Evolutionary conservation across 2,797 vertebrate species (phyloP).

Genomic region (Adelosebastes latens): DNA sequence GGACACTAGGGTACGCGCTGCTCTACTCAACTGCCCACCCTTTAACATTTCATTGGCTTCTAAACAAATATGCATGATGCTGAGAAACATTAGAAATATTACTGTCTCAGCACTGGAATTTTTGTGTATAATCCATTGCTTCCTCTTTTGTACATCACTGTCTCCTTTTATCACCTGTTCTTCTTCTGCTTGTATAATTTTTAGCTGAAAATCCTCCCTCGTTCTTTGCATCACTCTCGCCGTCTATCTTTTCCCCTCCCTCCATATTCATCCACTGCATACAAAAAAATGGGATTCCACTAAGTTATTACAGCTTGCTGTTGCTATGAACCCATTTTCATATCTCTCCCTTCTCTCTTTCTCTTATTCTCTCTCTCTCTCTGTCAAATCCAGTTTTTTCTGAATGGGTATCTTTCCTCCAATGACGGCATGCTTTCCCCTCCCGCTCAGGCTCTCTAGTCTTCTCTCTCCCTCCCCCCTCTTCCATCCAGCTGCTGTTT

Average conservation of each 20-base stretch:
- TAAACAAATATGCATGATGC: neutral
- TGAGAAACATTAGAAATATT: neutral
- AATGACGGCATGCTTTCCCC: constrained; percentile 44
- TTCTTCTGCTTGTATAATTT: neutral
- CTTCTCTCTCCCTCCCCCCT: constrained; percentile 11
- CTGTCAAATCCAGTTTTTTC: constrained; percentile 18
- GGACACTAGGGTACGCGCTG: accelerated
- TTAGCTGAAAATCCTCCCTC: neutral
- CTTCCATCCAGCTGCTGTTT: constrained; percentile 63
- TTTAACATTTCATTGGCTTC: neutral
- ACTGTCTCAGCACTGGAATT: neutral
- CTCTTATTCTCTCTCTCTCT: neutral
- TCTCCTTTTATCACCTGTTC: neutral
- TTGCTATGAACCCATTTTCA: neutral
- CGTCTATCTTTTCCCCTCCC: neutral
- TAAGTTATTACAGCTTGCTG: neutral
- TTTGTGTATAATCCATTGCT: neutral
- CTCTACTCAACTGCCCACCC: too few species aligned
- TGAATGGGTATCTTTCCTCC: constrained; percentile 38
- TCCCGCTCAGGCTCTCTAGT: constrained; percentile 9
- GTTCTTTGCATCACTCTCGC: neutral
- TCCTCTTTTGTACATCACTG: neutral
- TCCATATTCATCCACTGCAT: neutral
- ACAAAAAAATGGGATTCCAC: neutral
- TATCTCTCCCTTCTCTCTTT: neutral